Conservation (phyloP, 2,888 invertebrate species). For the Leptothorax acervorum region DNA sequence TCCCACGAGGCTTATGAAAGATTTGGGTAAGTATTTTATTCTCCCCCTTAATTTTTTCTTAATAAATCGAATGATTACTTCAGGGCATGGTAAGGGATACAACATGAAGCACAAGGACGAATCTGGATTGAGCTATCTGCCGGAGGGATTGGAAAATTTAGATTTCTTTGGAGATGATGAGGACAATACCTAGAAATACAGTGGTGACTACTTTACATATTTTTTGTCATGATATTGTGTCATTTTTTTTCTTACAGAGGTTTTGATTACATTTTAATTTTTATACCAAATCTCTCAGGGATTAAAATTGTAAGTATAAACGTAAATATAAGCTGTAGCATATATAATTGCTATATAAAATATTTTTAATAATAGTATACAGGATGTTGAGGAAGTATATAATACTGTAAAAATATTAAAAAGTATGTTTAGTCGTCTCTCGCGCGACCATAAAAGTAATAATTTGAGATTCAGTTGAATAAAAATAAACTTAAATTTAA, state of each 20-base stretch:
- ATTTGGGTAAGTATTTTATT: conserved; percentile 87
- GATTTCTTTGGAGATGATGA: conserved; percentile 86
- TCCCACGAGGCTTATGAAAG: conserved; percentile 92
- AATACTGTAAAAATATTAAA: conserved; percentile 18
- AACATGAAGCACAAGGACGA: conserved; percentile 87
- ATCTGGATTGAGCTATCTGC: conserved; percentile 89
- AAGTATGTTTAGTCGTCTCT: not conserved
- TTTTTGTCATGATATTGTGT: not conserved
- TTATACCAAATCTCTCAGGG: conserved; percentile 8
- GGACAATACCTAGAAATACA: conserved; percentile 26
- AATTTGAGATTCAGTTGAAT: not conserved
- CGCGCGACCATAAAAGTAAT: not conserved
- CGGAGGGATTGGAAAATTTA: conserved; percentile 88
- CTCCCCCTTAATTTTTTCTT: conserved; percentile 4
- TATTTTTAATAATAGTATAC: not conserved
- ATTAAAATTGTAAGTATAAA: conserved; percentile 30
- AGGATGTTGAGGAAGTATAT: not conserved
- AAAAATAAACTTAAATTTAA: not conserved
- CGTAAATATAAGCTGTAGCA: not conserved
- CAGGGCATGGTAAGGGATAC: conserved; percentile 90
- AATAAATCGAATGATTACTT: conserved; percentile 64
- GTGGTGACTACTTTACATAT: not conserved
- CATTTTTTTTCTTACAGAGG: not conserved
- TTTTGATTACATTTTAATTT: not conserved
- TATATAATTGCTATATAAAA: not conserved